These are phyloP conservation scores for Entomobrya multifasciata DNA, from an alignment of 2,888 invertebrate species.

Conservation along the genomic window DNA sequence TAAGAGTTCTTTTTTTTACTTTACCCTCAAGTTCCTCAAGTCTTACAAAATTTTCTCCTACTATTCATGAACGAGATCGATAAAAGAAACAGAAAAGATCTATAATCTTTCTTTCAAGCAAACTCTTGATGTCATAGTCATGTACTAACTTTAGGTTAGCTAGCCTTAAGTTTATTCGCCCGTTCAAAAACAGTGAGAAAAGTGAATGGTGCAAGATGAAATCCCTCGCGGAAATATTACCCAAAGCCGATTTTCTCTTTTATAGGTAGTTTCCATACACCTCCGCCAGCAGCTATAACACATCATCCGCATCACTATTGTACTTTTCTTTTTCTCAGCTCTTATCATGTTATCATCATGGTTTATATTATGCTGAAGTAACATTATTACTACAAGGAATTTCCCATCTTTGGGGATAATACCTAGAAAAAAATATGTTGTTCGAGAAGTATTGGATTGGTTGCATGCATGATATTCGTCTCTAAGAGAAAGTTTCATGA, in stretches of 20 bases:
- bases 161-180: no score
- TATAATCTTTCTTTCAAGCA: no score
- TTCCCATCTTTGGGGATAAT: no score
- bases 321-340: neutral
- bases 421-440: neutral
- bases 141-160: no score
- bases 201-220: no score
- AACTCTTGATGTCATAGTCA: no score
- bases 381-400: no score
- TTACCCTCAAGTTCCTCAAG: neutral
- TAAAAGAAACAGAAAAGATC: neutral
- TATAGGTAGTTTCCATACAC: slow-evolving; percentile 22
- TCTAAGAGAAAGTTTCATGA: slow-evolving; percentile 22
- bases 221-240: slow-evolving; percentile 42
- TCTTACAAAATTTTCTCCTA: neutral
- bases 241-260: slow-evolving; percentile 31
- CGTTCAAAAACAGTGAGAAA: no score
- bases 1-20: neutral
- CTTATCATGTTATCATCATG: no score
- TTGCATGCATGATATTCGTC: slow-evolving; percentile 11
- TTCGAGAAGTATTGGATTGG: neutral
- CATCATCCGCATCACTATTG: slow-evolving; percentile 7
- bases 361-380: no score
- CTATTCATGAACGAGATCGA: slow-evolving; percentile 25
- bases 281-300: slow-evolving; percentile 11